These are phyloP conservation scores for Halcyon smyrnensis DNA, from an alignment of 2,797 vertebrate genomes.

Conservation along the genomic window DNA sequence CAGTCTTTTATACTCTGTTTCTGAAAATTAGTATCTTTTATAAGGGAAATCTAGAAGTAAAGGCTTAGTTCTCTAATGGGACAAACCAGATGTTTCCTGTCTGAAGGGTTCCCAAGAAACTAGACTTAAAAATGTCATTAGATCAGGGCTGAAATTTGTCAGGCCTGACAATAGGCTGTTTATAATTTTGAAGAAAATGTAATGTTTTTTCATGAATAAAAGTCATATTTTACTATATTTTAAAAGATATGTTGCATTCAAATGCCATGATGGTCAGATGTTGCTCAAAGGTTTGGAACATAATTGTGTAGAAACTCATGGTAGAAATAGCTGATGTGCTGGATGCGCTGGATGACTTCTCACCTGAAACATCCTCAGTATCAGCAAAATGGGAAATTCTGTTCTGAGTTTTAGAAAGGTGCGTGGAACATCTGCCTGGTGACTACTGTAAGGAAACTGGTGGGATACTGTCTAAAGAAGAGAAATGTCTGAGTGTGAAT, in stretches of 20 bases:
- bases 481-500: neutral
- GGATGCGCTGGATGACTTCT: neutral
- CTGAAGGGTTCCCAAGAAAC: conserved; percentile 18
- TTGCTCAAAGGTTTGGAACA: neutral
- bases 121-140: conserved; percentile 42
- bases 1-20: neutral
- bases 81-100: conserved; percentile 54
- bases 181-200: conserved; percentile 15
- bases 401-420: neutral
- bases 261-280: neutral
- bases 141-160: conserved; percentile 28
- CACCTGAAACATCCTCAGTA: neutral
- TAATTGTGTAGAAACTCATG: neutral
- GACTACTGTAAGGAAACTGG: neutral
- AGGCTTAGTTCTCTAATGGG: neutral
- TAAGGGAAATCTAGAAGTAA: neutral
- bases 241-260: neutral
- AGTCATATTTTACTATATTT: neutral
- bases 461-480: neutral
- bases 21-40: neutral
- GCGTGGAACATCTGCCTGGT: neutral
- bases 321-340: neutral
- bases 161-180: neutral
- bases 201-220: neutral
- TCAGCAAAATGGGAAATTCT: neutral